Evolutionary conservation across 2,888 invertebrate species (phyloP).

Genomic region (Leptinotarsa rubiginosa): DNA sequence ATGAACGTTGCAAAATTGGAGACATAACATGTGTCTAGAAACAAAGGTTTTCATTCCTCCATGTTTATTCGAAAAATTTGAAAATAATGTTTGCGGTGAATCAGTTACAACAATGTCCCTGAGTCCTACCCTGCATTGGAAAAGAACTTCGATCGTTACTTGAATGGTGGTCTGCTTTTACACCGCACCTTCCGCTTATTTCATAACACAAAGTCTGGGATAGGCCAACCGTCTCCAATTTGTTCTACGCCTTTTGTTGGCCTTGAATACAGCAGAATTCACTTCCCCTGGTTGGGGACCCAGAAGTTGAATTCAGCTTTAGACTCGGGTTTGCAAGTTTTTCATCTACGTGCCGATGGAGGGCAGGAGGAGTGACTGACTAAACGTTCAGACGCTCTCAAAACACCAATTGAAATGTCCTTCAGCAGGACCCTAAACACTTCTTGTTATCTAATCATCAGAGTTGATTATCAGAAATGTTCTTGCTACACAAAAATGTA

Average conservation of each 20-base stretch:
- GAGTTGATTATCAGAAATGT: no score
- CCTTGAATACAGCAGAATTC: slow-evolving; percentile 37
- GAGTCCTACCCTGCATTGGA: slow-evolving; percentile 9
- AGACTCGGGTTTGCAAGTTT: slow-evolving; percentile 8
- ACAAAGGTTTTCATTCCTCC: no score
- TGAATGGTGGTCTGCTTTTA: slow-evolving; percentile 21
- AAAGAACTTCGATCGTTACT: background rate
- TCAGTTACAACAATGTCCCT: background rate
- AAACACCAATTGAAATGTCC: background rate
- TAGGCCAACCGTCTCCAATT: slow-evolving; percentile 40
- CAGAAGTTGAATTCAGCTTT: slow-evolving; percentile 17
- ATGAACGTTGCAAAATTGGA: no score
- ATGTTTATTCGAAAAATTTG: no score
- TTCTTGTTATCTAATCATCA: no score
- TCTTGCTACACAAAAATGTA: no score
- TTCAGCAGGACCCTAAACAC: no score
- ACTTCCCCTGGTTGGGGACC: slow-evolving; percentile 25
- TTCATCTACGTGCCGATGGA: slow-evolving; percentile 15
- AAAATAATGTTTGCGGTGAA: background rate
- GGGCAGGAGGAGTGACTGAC: slow-evolving; percentile 6
- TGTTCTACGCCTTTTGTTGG: slow-evolving; percentile 38
- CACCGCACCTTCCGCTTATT: slow-evolving; percentile 43
- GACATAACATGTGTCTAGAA: no score
- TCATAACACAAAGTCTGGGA: slow-evolving; percentile 34
- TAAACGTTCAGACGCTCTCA: background rate